A percentile compares a stretch with the other conserved stretches of the same genome.
phyloP scores from a whole-genome alignment of 2,888 invertebrate species.

The Patella caerulea region DNA sequence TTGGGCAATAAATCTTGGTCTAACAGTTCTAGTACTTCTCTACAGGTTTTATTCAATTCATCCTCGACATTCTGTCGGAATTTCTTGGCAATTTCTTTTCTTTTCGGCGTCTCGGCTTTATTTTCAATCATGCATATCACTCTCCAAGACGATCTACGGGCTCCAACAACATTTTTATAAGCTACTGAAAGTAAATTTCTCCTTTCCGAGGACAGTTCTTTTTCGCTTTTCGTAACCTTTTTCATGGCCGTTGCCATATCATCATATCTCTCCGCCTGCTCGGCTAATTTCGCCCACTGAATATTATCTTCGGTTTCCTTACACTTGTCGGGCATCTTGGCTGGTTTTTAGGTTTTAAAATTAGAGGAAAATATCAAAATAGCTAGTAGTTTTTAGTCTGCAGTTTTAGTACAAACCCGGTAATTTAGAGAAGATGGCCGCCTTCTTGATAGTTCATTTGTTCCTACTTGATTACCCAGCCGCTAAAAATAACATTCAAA shows the following conservation, averaged over 20 bases:
- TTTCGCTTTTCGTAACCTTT: conserved; percentile 92
- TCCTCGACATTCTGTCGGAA: conserved; percentile 99
- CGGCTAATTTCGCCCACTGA: conserved; percentile 98
- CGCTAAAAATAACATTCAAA: neutral
- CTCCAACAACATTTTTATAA: conserved; percentile 99
- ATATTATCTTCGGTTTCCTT: conserved; percentile 86
- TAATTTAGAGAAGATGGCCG: too few species aligned
- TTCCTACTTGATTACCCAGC: too few species aligned
- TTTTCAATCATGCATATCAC: conserved; percentile 99
- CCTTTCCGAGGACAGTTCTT: conserved; percentile 96
- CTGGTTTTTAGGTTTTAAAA: neutral
- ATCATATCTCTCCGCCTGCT: conserved; percentile 97
- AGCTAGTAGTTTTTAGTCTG: too few species aligned
- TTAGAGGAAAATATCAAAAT: neutral
- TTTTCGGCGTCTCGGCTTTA: conserved; percentile 76
- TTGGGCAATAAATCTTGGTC: conserved; percentile 99
- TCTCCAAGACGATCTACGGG: conserved; percentile 96
- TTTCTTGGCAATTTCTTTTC: conserved; percentile 99
- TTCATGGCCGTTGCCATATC: conserved; percentile 99
- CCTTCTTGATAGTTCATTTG: too few species aligned
- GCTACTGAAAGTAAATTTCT: conserved; percentile 97
- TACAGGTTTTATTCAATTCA: conserved; percentile 98
- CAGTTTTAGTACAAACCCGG: too few species aligned
- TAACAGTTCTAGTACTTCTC: conserved; percentile 96
- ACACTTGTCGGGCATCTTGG: conserved; percentile 29